Percentiles rank a stretch among this genome's conserved stretches.
These are phyloP conservation scores for Rhopalosiphum maidis DNA, from an alignment of 1,140 invertebrate genomes.

Conservation along the genomic window DNA sequence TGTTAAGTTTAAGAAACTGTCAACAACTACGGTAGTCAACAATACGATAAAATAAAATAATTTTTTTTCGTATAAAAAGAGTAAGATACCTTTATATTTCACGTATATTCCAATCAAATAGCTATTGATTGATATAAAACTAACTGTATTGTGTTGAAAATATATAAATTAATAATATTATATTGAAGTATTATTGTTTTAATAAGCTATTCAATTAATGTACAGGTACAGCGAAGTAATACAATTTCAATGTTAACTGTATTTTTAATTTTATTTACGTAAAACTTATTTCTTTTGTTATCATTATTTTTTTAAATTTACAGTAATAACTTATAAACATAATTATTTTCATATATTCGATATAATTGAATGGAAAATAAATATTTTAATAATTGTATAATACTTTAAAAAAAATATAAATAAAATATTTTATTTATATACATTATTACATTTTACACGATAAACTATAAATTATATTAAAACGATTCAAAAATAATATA, in stretches of 20 bases:
- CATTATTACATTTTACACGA: not conserved
- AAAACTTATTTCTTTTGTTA: not conserved
- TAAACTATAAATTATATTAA: not conserved
- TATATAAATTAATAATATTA: not conserved
- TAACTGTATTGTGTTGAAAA: not conserved
- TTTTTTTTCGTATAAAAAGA: not conserved
- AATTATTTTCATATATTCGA: not conserved
- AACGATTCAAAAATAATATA: not conserved
- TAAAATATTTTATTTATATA: not conserved
- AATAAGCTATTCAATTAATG: not conserved
- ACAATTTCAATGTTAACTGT: not conserved
- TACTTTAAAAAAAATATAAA: not conserved
- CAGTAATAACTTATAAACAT: not conserved
- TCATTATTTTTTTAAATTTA: not conserved
- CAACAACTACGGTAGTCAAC: not conserved
- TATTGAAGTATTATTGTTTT: not conserved
- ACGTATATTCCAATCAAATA: not conserved
- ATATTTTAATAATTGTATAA: not conserved
- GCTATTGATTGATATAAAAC: not conserved
- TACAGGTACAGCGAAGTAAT: not conserved
- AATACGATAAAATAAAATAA: not conserved
- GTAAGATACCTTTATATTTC: not conserved
- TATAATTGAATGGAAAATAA: not conserved
- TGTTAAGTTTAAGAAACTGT: slow-evolving; percentile 5
- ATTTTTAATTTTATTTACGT: not conserved